phyloP scores from a whole-genome alignment of 1,140 invertebrate species.

The Cherax quadricarinatus region DNA sequence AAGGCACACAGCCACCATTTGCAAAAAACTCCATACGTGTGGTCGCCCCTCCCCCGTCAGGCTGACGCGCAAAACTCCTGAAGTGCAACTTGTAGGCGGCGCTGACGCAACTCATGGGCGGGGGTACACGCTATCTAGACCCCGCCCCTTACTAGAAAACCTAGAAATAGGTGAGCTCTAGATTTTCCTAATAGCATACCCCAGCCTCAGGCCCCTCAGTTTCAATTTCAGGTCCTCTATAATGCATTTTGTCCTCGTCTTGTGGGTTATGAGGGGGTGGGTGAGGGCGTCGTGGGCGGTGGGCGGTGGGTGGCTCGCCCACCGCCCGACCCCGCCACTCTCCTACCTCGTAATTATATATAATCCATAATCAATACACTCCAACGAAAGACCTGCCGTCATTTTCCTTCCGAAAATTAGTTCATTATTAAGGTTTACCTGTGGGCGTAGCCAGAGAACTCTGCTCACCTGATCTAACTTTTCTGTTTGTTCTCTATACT shows the following conservation, averaged over 20 bases:
- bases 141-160: slow-evolving; percentile 47
- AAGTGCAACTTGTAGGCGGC: slow-evolving; percentile 50
- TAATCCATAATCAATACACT: slow-evolving; percentile 65
- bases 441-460: background rate
- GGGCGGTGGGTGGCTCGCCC: slow-evolving; percentile 28
- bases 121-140: background rate
- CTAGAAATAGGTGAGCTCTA: slow-evolving; percentile 33
- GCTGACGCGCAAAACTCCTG: slow-evolving; percentile 49
- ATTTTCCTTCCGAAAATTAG: slow-evolving; percentile 57
- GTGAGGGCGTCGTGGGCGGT: background rate
- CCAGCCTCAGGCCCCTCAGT: slow-evolving; percentile 49
- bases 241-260: slow-evolving; percentile 63
- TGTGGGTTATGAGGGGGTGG: slow-evolving; percentile 43
- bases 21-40: slow-evolving; percentile 66
- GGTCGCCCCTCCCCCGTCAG: slow-evolving; percentile 47
- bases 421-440: slow-evolving; percentile 65
- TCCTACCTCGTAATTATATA: slow-evolving; percentile 59
- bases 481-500: background rate
- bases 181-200: slow-evolving; percentile 57
- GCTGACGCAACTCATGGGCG: slow-evolving; percentile 56
- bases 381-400: slow-evolving; percentile 47
- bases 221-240: slow-evolving; percentile 62
- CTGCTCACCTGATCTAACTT: background rate
- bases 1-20: slow-evolving; percentile 53
- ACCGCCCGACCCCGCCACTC: slow-evolving; percentile 14